Percentiles rank a stretch among this genome's conserved stretches.
Conservation (phyloP, 2,888 invertebrate genomes). For the Panopea generosa region DNA sequence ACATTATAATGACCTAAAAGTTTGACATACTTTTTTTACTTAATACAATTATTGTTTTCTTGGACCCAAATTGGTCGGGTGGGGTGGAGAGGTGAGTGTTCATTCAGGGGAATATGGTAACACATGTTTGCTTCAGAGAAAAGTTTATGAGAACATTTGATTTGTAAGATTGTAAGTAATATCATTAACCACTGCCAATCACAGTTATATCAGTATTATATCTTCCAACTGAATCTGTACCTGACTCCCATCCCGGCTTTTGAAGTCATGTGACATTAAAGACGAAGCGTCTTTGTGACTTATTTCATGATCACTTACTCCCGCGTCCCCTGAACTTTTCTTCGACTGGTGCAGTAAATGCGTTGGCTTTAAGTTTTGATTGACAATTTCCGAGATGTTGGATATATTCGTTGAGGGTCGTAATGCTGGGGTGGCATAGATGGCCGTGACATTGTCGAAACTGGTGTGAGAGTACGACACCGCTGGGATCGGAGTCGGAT, state of each 20-base stretch:
- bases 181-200: too few relatives aligned
- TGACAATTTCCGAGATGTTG: slow-evolving; percentile 23
- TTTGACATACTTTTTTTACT: too few relatives aligned
- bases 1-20: too few relatives aligned
- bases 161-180: too few relatives aligned
- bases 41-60: too few relatives aligned
- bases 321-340: too few relatives aligned
- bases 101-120: too few relatives aligned
- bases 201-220: slow-evolving; percentile 21
- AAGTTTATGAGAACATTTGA: too few relatives aligned
- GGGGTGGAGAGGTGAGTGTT: too few relatives aligned
- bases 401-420: slow-evolving; percentile 28
- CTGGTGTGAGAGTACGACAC: slow-evolving; percentile 29
- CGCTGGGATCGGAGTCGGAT: slow-evolving; percentile 10
- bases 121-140: too few relatives aligned
- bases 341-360: not conserved
- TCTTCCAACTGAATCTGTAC: slow-evolving; percentile 34
- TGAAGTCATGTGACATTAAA: slow-evolving; percentile 16
- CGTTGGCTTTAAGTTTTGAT: not conserved
- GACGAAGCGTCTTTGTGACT: slow-evolving; percentile 14
- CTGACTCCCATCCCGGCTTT: slow-evolving; percentile 12
- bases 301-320: not conserved
- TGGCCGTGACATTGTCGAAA: slow-evolving; percentile 29
- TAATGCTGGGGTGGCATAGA: slow-evolving; percentile 20
- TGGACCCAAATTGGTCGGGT: too few relatives aligned